Base-by-base conservation (phyloP, 2,113 vertebrate genomes). In the Butastur rufipennis region DNA sequence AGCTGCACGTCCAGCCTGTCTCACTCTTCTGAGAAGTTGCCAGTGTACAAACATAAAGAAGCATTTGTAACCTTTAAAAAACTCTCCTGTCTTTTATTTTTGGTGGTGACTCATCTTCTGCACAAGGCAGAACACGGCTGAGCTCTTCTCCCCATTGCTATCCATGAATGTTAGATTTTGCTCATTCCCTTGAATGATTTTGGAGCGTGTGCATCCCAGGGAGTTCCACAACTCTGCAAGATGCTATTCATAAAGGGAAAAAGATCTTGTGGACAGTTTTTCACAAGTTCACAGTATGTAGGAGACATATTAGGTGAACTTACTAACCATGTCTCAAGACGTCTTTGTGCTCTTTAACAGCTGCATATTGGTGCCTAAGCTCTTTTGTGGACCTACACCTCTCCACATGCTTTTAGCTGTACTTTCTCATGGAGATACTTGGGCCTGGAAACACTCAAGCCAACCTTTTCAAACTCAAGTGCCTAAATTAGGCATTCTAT, bases 181-280 rank as follows among this genome's bases (percentile, higher is more conserved):
- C 20, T 62, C 16, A 67, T 66, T 83, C 43, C 16, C 19, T 80
- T 67, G 29, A 59, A 61, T 43, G 11, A 78, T 70, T 88, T 81
- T 81, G 50, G 52, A 86, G 5, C 0, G 0, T 2, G 3, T 19
- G 13, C 31, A 52, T 40, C 27, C 40, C 23, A 56, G 1, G 3
- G 93, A 82, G 25, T 80, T 73, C 59, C 42, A 52, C 23, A 78
- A 58, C 59, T 90, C 55, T 56, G 36, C 21, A 79, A 68, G 9
- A 61, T 70, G 48, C 9, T 81, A n/a, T 32, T 68, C 14, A 43
- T 86, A 80, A 93, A 1, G 8, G 10, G 72, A 70, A 42, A 93
- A 72, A 82, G 15, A 68, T 23, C 32, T 36, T 31, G 8, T 34
- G 21, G 10, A 58, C 38, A 38, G 17, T 45, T 62, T 68, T 66